Conservation (phyloP, 2,888 invertebrate species). For the Dryadula phaetusa region DNA sequence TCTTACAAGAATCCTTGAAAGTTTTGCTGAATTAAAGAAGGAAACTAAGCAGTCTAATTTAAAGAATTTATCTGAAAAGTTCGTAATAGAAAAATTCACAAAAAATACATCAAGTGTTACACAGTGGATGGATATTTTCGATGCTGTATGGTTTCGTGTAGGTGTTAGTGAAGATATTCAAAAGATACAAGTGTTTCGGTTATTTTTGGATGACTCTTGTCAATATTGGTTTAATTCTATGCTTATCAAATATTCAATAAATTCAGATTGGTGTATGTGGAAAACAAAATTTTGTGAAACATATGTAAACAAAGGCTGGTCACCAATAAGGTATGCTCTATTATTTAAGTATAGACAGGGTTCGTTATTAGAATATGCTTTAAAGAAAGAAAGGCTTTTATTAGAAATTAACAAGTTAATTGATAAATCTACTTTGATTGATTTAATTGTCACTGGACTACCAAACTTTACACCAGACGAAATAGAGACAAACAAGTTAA, state of each 20-base stretch:
- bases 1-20: conserved; percentile 37
- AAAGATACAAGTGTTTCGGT: conserved; percentile 6
- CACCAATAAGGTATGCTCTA: conserved; percentile 37
- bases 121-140: conserved; percentile 39
- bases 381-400: too few relatives aligned
- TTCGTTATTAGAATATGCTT: conserved; percentile 42
- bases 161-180: conserved; percentile 1
- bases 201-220: conserved; percentile 41
- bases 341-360: conserved; percentile 39
- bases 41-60: conserved; percentile 31
- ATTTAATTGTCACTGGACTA: conserved; percentile 37
- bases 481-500: conserved; percentile 37
- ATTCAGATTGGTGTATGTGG: conserved; percentile 40
- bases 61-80: conserved; percentile 38
- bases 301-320: conserved; percentile 40
- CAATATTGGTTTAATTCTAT: conserved; percentile 31
- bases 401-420: conserved; percentile 41
- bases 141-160: conserved; percentile 33
- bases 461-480: conserved; percentile 37
- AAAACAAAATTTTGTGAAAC: conserved; percentile 45
- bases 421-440: conserved; percentile 35
- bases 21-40: conserved; percentile 39
- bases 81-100: conserved; percentile 40
- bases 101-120: conserved; percentile 35
- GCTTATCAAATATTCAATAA: conserved; percentile 40